Evolutionary conservation across 92 coral and sea anemone genomes (phyloP), one percentile per base, ranked within the genome.

Genomic region (Phenganax stokvisi): DNA sequence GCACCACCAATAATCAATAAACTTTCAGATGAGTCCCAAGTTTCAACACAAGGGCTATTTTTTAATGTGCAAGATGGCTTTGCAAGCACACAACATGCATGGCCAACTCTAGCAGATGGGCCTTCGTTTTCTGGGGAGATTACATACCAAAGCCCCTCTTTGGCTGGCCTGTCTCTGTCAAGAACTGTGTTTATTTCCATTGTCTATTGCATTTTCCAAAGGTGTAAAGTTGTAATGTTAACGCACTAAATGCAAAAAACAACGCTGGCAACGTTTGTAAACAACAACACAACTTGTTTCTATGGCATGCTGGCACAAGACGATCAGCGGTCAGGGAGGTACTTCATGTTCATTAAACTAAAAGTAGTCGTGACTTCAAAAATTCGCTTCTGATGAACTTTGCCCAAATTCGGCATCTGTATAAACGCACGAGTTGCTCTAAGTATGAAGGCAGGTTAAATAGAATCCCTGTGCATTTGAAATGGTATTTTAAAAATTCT

Each of bases 181-280:
- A 94, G 92, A 56, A 94, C 90, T 3, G 98, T 92, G 51, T 92
- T 93, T 63, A 92, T 81, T 87, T 94, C 98, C 98, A 94, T 94
- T 20, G 12, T 68, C 13, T 64, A 29, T 54, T 25, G 51, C 57
- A 64, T 54, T 15, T 16, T 54, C 53, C 15, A 59, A 52, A 54
- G 16, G 59, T 20, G 25, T 20, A 20, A 20, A 20, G 25, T 20
- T 20, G 25, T 20, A 20, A 10, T 54, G 51, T 27, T 54, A 27
- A 73, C 10, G 51, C 16, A 8, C 6, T 55, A 27, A 12, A 67
- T 3, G 3, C 30, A 67, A 47, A 57, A 17, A 54, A 11, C 30
- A 51, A 72, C 77, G 60, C 52, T 25, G 17, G 65, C 56, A 12
- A 8, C 20, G 13, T 20, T 76, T 55, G 62, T 57, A 57, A 54